phyloP scores from a whole-genome alignment of 2,888 invertebrate genomes.

The Metacarcinus magister region DNA sequence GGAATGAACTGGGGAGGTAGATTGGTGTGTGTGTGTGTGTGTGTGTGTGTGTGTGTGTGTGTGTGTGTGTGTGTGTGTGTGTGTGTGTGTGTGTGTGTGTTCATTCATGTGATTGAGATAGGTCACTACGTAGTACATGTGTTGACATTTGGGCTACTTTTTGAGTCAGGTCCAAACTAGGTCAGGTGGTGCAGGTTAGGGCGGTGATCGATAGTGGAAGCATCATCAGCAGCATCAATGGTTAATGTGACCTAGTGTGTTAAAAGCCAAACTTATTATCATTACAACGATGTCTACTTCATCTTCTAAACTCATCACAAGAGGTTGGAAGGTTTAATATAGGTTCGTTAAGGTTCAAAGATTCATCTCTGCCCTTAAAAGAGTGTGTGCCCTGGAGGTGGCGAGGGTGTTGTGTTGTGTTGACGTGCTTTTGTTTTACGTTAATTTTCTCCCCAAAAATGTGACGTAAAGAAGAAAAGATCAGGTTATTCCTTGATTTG shows the following conservation, averaged over 20 bases:
- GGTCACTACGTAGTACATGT: not conserved
- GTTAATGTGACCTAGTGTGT: not conserved
- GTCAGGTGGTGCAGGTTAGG: not conserved
- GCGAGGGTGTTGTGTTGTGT: not conserved
- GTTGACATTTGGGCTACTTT: not conserved
- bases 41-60: slow-evolving; percentile 10
- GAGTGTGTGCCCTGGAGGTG: not conserved
- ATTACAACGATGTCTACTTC: not conserved
- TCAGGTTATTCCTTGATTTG: not conserved
- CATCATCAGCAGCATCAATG: not conserved
- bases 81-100: not conserved
- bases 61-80: slow-evolving; percentile 45
- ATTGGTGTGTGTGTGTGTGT: not conserved
- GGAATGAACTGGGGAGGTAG: not conserved
- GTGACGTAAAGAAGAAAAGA: not conserved
- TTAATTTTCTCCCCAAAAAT: not conserved
- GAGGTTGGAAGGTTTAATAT: not conserved
- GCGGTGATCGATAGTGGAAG: not conserved
- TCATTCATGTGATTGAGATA: not conserved
- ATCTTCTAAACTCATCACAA: not conserved
- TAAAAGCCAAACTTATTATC: not conserved
- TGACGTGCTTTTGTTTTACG: not conserved
- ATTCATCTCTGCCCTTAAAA: not conserved
- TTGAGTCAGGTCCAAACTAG: not conserved
- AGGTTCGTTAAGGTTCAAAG: not conserved